These are phyloP conservation scores for Triops cancriformis DNA, from an alignment of 1,140 invertebrate genomes.

Conservation along the genomic window DNA sequence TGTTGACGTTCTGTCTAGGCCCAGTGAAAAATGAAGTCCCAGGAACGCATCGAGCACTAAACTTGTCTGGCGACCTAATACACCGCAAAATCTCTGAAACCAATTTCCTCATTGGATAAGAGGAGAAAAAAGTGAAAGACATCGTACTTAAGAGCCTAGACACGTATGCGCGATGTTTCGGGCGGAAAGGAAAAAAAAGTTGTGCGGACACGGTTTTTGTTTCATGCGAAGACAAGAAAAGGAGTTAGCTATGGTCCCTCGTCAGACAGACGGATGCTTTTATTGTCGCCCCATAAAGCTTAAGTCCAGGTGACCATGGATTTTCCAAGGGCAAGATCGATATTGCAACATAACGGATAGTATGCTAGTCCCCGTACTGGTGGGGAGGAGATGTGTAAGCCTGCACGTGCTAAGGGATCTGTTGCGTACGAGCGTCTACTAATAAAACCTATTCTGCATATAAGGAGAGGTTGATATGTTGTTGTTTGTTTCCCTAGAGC, in stretches of 20 bases:
- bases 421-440: too few species aligned
- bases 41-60: too few species aligned
- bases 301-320: conserved; percentile 2
- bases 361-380: not conserved
- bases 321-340: not conserved
- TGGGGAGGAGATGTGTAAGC: not conserved
- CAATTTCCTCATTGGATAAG: not conserved
- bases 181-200: not conserved
- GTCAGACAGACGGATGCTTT: not conserved
- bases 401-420: too few species aligned
- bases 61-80: too few species aligned
- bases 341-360: not conserved
- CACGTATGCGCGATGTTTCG: not conserved
- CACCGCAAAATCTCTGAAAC: too few species aligned
- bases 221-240: not conserved
- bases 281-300: not conserved
- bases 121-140: not conserved
- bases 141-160: not conserved
- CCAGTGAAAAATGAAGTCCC: too few species aligned
- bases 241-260: not conserved
- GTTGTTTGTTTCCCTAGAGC: not conserved
- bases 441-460: not conserved
- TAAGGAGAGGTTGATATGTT: not conserved
- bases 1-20: too few species aligned
- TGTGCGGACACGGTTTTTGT: not conserved